Evolutionary conservation across 1,140 invertebrate species (phyloP).

Genomic region (Drosophila elegans): DNA sequence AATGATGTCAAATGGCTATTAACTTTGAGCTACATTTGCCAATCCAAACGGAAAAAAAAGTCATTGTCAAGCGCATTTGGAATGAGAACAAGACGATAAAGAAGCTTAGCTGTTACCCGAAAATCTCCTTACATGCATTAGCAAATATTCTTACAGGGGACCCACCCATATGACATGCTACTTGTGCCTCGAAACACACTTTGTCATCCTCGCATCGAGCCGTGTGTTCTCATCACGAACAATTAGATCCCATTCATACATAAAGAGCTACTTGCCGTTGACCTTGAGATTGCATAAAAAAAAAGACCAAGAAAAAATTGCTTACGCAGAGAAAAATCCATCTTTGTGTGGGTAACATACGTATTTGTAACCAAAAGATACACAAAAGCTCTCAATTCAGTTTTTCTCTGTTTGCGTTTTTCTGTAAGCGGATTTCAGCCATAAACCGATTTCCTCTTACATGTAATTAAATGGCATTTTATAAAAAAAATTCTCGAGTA

Average conservation of each 20-base stretch:
- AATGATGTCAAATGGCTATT: slow-evolving; percentile 37
- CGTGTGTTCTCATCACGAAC: slow-evolving; percentile 61
- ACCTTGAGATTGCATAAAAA: slow-evolving; percentile 63
- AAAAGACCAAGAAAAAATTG: slow-evolving; percentile 49
- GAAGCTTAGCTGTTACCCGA: slow-evolving; percentile 21
- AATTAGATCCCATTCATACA: slow-evolving; percentile 81
- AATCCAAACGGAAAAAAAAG: slow-evolving; percentile 2
- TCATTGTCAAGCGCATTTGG: slow-evolving; percentile 31
- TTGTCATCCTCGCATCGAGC: slow-evolving; percentile 27
- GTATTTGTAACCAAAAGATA: slow-evolving; percentile 28
- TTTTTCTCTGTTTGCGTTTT: slow-evolving; percentile 11
- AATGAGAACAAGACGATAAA: slow-evolving; percentile 1
- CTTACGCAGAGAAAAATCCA: slow-evolving; percentile 52
- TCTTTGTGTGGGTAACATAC: slow-evolving; percentile 9
- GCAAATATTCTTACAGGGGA: slow-evolving; percentile 1
- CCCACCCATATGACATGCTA: slow-evolving; percentile 19
- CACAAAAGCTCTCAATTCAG: slow-evolving; percentile 29
- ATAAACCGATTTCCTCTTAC: slow-evolving; percentile 62
- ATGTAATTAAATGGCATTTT: slow-evolving; percentile 63
- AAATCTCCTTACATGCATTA: slow-evolving; percentile 20
- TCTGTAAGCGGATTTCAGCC: slow-evolving; percentile 45
- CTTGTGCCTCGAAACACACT: slow-evolving; percentile 25
- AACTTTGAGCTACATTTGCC: slow-evolving; percentile 39
- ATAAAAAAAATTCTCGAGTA: slow-evolving; percentile 7
- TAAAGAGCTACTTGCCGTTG: slow-evolving; percentile 73